Conservation (phyloP, 2,797 vertebrate genomes). For the Peromyscus nudipes region DNA sequence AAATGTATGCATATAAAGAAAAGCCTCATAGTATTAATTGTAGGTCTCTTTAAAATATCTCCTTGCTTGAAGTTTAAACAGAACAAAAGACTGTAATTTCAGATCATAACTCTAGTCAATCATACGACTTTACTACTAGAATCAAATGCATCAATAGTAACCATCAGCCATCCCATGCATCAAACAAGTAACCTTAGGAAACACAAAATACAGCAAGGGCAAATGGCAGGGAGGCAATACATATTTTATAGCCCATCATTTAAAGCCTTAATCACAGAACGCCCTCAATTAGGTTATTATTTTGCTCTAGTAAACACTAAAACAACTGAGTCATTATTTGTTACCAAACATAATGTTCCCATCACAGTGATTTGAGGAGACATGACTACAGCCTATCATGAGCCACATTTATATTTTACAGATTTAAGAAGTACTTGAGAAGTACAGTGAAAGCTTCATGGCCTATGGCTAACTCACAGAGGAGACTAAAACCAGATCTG, state of each 20-base stretch:
- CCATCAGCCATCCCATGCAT: neutral
- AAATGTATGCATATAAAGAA: neutral
- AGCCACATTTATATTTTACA: neutral
- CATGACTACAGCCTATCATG: neutral
- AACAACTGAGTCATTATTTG: constrained; percentile 53
- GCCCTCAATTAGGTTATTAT: constrained; percentile 60
- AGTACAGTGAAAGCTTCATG: neutral
- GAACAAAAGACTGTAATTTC: neutral
- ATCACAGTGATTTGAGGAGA: constrained; percentile 61
- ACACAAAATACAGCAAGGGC: neutral
- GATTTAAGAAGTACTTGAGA: constrained; percentile 8
- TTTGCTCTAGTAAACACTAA: constrained; percentile 64
- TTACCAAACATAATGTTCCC: constrained; percentile 53
- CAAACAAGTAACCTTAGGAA: neutral
- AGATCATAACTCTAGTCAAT: constrained; percentile 2
- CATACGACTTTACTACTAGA: constrained; percentile 22
- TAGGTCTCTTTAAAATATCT: neutral
- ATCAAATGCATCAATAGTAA: constrained; percentile 60
- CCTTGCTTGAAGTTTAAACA: constrained; percentile 55
- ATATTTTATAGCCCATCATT: constrained; percentile 36
- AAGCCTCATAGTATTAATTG: neutral
- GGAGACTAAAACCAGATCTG: neutral
- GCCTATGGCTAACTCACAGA: neutral
- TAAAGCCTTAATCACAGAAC: constrained; percentile 47
- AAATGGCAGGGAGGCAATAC: neutral